Percentiles rank a stretch among this genome's conserved stretches.
phyloP scores from a whole-genome alignment of 2,888 invertebrate genomes.

The Pherbina coryleti region DNA sequence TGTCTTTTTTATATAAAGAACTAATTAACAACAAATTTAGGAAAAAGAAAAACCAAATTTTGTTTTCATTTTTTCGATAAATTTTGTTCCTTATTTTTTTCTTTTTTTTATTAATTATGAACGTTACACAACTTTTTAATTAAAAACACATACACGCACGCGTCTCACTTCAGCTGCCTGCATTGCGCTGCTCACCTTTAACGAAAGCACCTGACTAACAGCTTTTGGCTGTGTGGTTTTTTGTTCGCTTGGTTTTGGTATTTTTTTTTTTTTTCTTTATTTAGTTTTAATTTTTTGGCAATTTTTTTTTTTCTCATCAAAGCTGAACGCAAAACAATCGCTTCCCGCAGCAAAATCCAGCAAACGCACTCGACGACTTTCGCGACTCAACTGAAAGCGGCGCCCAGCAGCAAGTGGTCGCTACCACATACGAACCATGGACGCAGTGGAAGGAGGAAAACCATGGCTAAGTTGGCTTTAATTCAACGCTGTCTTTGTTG shows the following conservation, averaged over 20 bases:
- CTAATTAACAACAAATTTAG: no score
- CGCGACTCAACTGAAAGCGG: conserved; percentile 69
- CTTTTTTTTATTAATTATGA: conserved; percentile 39
- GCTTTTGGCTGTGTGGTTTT: conserved; percentile 10
- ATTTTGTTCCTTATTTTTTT: conserved; percentile 30
- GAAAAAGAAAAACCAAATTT: no score
- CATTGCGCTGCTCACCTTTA: conserved; percentile 29
- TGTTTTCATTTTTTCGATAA: no score
- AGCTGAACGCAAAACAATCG: conserved; percentile 38
- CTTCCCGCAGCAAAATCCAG: conserved; percentile 52
- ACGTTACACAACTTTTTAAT: conserved; percentile 9
- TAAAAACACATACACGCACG: background rate
- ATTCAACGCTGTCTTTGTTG: conserved; percentile 47
- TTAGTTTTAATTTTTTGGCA: conserved; percentile 35
- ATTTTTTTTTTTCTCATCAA: conserved; percentile 19
- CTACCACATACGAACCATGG: background rate
- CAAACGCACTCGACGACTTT: conserved; percentile 69
- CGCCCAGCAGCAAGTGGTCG: conserved; percentile 20
- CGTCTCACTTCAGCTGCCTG: conserved; percentile 18
- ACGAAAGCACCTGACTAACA: conserved; percentile 28
- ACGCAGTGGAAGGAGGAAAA: conserved; percentile 47
- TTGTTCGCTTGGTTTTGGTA: conserved; percentile 35
- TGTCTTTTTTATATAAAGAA: no score
- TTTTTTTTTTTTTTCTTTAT: conserved; percentile 21
- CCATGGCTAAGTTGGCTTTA: conserved; percentile 61